phyloP scores from a whole-genome alignment of 2,113 vertebrate genomes.

The Paramisgurnus dabryanus region DNA sequence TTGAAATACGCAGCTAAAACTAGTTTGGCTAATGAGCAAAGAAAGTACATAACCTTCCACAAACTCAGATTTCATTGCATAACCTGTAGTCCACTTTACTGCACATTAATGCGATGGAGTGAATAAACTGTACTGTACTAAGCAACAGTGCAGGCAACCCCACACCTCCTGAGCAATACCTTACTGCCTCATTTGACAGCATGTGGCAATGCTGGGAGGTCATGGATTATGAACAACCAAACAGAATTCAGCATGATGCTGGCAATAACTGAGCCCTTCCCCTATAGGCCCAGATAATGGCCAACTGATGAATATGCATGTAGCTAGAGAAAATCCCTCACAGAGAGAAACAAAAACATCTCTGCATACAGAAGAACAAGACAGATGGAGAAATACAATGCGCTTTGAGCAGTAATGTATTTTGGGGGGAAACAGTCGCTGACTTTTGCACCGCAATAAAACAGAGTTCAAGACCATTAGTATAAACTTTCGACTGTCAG shows the following conservation, averaged over 20 bases:
- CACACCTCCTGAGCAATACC: background rate
- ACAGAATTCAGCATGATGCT: conserved; percentile 39
- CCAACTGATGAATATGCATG: conserved; percentile 52
- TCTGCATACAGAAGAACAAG: conserved; percentile 6
- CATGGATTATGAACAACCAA: conserved; percentile 49
- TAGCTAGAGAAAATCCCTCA: conserved; percentile 34
- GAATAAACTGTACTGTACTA: background rate
- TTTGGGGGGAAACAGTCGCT: background rate
- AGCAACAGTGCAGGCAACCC: background rate
- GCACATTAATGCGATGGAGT: background rate
- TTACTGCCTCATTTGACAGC: conserved; percentile 34
- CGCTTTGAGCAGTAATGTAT: background rate
- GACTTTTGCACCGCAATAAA: background rate
- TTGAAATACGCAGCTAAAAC: no score
- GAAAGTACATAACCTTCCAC: no score
- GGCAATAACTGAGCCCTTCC: conserved; percentile 29
- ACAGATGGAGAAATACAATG: conserved; percentile 7
- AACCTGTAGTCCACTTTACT: background rate
- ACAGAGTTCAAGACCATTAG: background rate
- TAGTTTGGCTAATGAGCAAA: no score
- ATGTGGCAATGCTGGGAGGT: conserved; percentile 45
- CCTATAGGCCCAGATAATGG: conserved; percentile 47
- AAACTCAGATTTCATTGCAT: no score
- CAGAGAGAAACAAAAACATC: conserved; percentile 21
- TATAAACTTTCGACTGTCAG: background rate